A percentile compares a stretch with the other conserved stretches of the same genome.
Conservation (phyloP, 2,797 vertebrate species). For the Novumbra hubbsi region DNA sequence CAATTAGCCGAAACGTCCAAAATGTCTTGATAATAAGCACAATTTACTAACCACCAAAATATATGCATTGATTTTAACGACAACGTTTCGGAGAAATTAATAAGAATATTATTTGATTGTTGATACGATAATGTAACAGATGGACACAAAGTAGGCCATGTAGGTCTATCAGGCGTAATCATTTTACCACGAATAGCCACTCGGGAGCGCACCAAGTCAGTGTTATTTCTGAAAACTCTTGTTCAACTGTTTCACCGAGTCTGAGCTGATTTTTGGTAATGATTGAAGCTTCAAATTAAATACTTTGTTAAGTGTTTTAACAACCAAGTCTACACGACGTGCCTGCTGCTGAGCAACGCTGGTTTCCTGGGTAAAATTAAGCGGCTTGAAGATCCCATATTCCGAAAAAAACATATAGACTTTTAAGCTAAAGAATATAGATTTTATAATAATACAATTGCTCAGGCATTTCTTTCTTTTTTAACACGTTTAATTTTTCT, state of each 20-base stretch:
- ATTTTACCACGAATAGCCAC: background rate
- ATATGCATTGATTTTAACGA: background rate
- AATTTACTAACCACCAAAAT: background rate
- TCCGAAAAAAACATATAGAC: too few relatives aligned
- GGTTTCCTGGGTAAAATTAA: too few relatives aligned
- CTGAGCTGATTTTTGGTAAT: background rate
- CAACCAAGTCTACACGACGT: too few relatives aligned
- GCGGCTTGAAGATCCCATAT: too few relatives aligned
- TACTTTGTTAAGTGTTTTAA: background rate
- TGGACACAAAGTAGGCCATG: background rate
- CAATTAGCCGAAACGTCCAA: background rate
- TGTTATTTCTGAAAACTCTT: background rate
- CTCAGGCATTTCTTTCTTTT: too few relatives aligned
- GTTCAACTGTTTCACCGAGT: background rate
- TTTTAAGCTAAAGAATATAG: too few relatives aligned
- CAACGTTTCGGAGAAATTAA: background rate
- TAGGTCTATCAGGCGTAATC: background rate
- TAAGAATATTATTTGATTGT: background rate
- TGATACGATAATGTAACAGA: background rate
- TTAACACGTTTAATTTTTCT: too few relatives aligned
- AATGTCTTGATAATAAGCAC: background rate
- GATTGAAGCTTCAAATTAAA: background rate
- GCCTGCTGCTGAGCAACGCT: too few relatives aligned
- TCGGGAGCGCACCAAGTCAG: background rate
- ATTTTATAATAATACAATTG: too few relatives aligned